Conservation (phyloP, 2,113 vertebrate species). For the Bujurquina vittata region DNA sequence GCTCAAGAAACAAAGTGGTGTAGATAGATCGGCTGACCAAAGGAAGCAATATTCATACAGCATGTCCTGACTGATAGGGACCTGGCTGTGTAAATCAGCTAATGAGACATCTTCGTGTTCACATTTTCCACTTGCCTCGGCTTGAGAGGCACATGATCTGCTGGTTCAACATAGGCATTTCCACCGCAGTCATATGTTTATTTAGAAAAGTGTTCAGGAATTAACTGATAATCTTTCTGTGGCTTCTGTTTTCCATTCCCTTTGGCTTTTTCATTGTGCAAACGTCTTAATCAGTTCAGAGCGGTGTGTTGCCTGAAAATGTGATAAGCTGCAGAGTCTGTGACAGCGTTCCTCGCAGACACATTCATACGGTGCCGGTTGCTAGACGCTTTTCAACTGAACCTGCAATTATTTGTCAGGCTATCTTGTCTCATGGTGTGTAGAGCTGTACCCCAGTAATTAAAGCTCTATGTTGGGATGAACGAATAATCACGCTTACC, state of each 20-base stretch:
- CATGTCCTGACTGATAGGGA: slow-evolving; percentile 67
- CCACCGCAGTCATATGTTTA: slow-evolving; percentile 44
- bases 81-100: slow-evolving; percentile 51
- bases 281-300: slow-evolving; percentile 56
- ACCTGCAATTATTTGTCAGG: slow-evolving; percentile 80
- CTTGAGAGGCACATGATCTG: slow-evolving; percentile 57
- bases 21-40: slow-evolving; percentile 72
- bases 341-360: slow-evolving; percentile 52
- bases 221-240: slow-evolving; percentile 43
- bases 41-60: slow-evolving; percentile 77
- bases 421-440: slow-evolving; percentile 66
- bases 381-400: slow-evolving; percentile 54
- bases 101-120: slow-evolving; percentile 58
- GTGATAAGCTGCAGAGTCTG: slow-evolving; percentile 59
- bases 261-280: slow-evolving; percentile 36
- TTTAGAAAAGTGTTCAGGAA: slow-evolving; percentile 54
- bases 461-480: slow-evolving; percentile 77
- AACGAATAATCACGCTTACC: slow-evolving; percentile 14
- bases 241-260: slow-evolving; percentile 45
- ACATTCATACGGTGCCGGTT: slow-evolving; percentile 37
- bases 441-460: slow-evolving; percentile 64
- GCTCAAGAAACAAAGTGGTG: slow-evolving; percentile 65
- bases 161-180: slow-evolving; percentile 39
- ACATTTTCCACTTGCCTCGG: slow-evolving; percentile 62
- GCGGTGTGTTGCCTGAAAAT: slow-evolving; percentile 47